phyloP scores from a whole-genome alignment of 1,140 invertebrate species.

The Maniola jurtina region DNA sequence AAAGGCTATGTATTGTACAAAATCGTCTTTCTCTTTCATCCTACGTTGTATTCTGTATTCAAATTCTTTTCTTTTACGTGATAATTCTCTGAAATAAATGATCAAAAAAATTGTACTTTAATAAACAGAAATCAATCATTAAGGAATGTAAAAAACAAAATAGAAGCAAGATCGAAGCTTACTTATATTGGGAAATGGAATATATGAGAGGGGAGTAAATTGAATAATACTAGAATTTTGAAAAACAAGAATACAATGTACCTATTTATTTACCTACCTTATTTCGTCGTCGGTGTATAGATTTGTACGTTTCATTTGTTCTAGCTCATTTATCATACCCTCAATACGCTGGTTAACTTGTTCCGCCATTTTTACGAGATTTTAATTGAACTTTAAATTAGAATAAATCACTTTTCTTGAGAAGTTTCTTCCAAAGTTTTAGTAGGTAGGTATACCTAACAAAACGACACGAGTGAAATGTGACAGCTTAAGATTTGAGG shows the following conservation, averaged over 20 bases:
- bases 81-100: slow-evolving; percentile 79
- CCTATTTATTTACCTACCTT: slow-evolving; percentile 77
- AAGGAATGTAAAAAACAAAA: no score
- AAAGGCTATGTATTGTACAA: slow-evolving; percentile 85
- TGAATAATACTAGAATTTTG: no score
- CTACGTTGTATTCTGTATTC: slow-evolving; percentile 86
- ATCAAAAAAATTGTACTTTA: slow-evolving; percentile 7
- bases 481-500: no score
- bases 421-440: neutral
- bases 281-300: slow-evolving; percentile 85
- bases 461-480: neutral
- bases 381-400: slow-evolving; percentile 13
- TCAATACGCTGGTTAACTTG: slow-evolving; percentile 86
- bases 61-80: slow-evolving; percentile 83
- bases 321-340: slow-evolving; percentile 85
- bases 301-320: slow-evolving; percentile 84
- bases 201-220: no score
- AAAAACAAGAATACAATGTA: no score
- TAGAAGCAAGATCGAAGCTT: neutral
- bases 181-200: neutral
- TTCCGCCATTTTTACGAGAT: slow-evolving; percentile 83
- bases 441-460: no score
- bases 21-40: slow-evolving; percentile 85
- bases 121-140: neutral
- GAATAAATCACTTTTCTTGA: neutral